Evolutionary conservation across 2,113 vertebrate species (phyloP), one percentile per base, ranked within the genome.

Genomic region (Forbesichthys papilliferus): DNA sequence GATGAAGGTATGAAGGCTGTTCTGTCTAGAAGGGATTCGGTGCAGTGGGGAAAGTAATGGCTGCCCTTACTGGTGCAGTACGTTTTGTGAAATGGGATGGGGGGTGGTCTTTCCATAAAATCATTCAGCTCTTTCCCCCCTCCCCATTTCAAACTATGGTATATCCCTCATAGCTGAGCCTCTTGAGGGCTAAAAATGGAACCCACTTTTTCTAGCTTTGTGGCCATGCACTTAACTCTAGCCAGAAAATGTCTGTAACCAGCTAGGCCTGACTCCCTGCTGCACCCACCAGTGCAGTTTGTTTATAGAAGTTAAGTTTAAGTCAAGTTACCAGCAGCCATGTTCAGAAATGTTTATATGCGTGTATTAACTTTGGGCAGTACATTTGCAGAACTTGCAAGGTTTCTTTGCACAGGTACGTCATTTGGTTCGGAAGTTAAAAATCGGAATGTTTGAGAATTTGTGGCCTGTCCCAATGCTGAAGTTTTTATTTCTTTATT

Each of bases 1-100:
- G 80, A 87, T 82, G 87, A 89, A 88, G 90, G 88, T 80, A 87
- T 82, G 87, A 89, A 88, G 90, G 88, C 81, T 81, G 80, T 82
- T 82, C 68, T 81, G 77, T 86, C 61, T 80, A 11, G 49, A 75
- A 81, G 80, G 81, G 84, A 78, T 87, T 77, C 73, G 69, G 77
- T 84, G 33, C 14, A 69, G 34, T 57, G 74, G 59, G 74, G 80
- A 74, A 70, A 85, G 80, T 78, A 77, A 69, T 69, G 61, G 85
- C 83, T 89, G 81, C 86, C 81, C 5, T 69, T 85, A 86, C 89
- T 89, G 77, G 79, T 82, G 73, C 60, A 49, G 73, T 79, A 71
- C 61, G 67, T 73, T 27, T 27, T 81, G 61, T 68, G 60, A 7
- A 16, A 16, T 70, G 78, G 78, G 77, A 66, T 60, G 80, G 81